Evolutionary conservation across 2,888 invertebrate species (phyloP).

Genomic region (Portevinia maculata): DNA sequence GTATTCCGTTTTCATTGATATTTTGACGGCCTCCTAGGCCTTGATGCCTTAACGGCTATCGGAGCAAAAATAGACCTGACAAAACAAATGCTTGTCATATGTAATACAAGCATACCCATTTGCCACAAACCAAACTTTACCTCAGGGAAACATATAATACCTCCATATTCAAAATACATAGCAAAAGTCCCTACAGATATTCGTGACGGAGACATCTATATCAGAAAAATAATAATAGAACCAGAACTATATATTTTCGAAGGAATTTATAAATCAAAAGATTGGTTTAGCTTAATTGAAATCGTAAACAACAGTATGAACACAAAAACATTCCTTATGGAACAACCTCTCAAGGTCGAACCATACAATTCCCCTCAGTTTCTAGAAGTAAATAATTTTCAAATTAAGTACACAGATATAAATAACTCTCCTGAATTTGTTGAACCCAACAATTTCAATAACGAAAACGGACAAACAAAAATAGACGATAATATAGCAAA

Average conservation of each 20-base stretch:
- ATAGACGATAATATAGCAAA: constrained; percentile 1
- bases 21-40: constrained; percentile 51
- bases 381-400: constrained; percentile 6
- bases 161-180: constrained; percentile 32
- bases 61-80: constrained; percentile 28
- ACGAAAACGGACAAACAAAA: not conserved
- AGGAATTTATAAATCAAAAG: constrained; percentile 13
- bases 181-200: not conserved
- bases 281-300: constrained; percentile 16
- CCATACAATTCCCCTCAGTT: not conserved
- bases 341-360: constrained; percentile 1
- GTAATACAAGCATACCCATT: constrained; percentile 23
- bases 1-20: constrained; percentile 30
- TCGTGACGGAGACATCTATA: constrained; percentile 9
- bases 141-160: constrained; percentile 12
- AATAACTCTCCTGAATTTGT: not conserved
- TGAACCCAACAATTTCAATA: constrained; percentile 10
- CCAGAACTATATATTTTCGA: not conserved
- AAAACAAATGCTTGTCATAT: constrained; percentile 5
- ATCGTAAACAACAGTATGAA: not conserved
- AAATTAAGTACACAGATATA: too few species aligned
- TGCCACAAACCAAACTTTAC: constrained; percentile 33
- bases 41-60: constrained; percentile 17
- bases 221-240: not conserved
- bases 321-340: not conserved